Base-by-base conservation (phyloP, 2,888 invertebrate genomes). In the Anagyrus pseudococci region DNA sequence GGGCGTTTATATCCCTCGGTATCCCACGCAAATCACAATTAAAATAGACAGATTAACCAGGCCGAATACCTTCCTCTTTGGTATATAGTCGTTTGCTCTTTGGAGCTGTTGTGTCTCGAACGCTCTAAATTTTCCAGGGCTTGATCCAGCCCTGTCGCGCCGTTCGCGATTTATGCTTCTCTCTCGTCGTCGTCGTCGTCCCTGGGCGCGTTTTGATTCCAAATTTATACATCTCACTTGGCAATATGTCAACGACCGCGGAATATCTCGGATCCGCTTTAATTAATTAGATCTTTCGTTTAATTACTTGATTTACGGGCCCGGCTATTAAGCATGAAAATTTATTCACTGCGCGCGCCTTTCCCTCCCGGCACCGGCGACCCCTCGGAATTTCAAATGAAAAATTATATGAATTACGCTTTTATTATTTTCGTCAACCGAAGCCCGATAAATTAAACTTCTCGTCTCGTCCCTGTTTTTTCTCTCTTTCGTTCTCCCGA, bases 41-140 rank as follows among this genome's bases (percentile, higher is more conserved):
- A 58, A 63, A 63, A 58, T 54, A 63, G 62, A 47, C 55, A 58
- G 58, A 63, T 63, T 55, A 63, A 29, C 23, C 44, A 19, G n/a
- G n/a, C n/a, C 25, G 46, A 7, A 47, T 29, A 23, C 13, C 29
- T 29, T 4, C 29, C 29, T 29, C 6, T 10, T 4, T 29, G 29
- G 6, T 7, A 10, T 29, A 29, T 29, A 29, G 4, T 4, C 29
- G 29, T 4, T n/a, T 4, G 29, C 29, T 29, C 29, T 10, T 20
- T 1, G 20, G 43, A n/a, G 15, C 8, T 56, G 56, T 55, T 60
- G 47, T 60, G 56, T 64, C 56, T 54, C n/a, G 19, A 13, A 23
- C 15, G 22, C 13, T 23, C 48, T 15, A 20, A 26, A 37, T 41
- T 46, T 54, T 44, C 33, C 6, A 33, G 41, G 33, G 54, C 29